Base-by-base conservation (phyloP, 2,113 vertebrate species). In the Amblyornis subalaris region DNA sequence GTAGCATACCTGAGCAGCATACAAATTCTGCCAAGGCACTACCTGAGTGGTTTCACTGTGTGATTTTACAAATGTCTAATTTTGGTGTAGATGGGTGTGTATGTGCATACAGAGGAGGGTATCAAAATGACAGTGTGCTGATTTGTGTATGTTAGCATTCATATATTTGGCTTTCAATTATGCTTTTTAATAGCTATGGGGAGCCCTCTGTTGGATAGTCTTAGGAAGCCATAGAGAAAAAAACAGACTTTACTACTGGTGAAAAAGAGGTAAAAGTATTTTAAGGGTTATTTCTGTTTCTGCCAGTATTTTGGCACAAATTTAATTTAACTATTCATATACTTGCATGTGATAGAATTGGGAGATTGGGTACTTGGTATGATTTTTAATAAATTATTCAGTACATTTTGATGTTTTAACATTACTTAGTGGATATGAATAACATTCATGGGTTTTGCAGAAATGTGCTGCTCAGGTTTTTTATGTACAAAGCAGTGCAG, bases 171-270 rank as follows among this genome's bases (percentile, higher is more conserved):
- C 69, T 76, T 47, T 48, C 78, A 69, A 20, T 81, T 82, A 90
- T 84, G 45, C 15, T 45, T 75, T 93, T 86, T 57, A 74, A 78
- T 85, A 85, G 96, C 91, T 91, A 3, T 48, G 71, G 95, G 80
- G 96, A 91, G 97, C 96, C 96, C 96, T 96, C 97, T 97, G 94
- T 96, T 94, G 97, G 95, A 94, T 84, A 77, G 48, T 69, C 21
- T 13, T 22, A 38, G 91, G 54, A 95, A 93, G 31, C 67, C 83
- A 3, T 21, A 29, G 29, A 47, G 33, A 29, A 35, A 35, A 55
- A 70, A 55, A 67, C 14, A 44, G 15, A 10, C 33, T 64, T 88
- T 24, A 5, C 33, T 62, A 75, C 5, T 61, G 40, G 24, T 71
- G 38, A 42, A 78, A 70, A 50, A 60, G 38, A 48, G 7, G 8